Evolutionary conservation across 1,140 invertebrate genomes (phyloP), one percentile per base, ranked within the genome.

Genomic region (Drosophila chauvacae): DNA sequence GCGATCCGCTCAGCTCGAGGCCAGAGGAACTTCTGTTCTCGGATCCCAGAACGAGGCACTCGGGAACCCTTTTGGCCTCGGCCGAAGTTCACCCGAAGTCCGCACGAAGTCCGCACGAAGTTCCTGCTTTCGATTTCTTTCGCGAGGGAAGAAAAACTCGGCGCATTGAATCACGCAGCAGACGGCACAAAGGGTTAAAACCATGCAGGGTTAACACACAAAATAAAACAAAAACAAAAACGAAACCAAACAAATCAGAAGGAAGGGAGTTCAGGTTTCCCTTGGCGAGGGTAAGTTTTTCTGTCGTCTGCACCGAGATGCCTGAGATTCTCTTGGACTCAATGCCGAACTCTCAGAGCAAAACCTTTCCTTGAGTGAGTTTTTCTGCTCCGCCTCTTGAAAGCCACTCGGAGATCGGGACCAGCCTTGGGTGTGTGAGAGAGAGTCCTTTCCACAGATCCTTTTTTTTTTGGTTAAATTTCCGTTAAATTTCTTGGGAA

Each of bases 21-120:
- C 84, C 88, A 91, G 88, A 88, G 76, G 76, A 88, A 87, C 78
- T 91, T 91, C 88, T 91, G 88, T 80, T 78, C 45, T 74, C 56
- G 63, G 35, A 45, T 39, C 33, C 51, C 26, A 53, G 56, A 65
- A 45, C 72, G 79, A 78, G 66, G 81, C 47, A 35, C 80, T 68
- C 73, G 55, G 61, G 73, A 87, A 91, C 87, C 86, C 87, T 90
- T 90, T 77, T 64, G 20, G 11, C 18, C 44, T 11, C n/a, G 11
- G 73, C 60, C 63, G 68, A 62, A 23, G 55, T 48, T n/a, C 41
- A 26, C 7, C 51, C 39, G 51, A 68, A 58, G 70, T 16, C 26
- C 41, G 18, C 14, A 14, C 66, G 65, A 68, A 28, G 35, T 14
- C 41, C 37, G n/a, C 13, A 20, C 28, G 42, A 48, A 47, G 60